Evolutionary conservation across 2,797 vertebrate genomes (phyloP), one percentile per base, ranked within the genome.

Genomic region (Hypotaenidia okinawae): DNA sequence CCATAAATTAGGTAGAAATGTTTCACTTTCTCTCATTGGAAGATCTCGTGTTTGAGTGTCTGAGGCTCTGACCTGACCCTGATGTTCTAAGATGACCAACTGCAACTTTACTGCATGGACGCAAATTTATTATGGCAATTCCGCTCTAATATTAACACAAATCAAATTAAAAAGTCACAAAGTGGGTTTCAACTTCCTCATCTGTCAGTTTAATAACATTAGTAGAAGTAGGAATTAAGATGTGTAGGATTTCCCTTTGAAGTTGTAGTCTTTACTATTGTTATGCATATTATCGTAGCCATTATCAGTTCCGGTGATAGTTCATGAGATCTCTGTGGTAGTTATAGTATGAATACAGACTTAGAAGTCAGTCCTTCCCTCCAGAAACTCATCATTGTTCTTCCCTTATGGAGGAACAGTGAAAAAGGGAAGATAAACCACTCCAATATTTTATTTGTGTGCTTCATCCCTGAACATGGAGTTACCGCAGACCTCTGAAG

Each of bases 61-160:
- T 82, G 16, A n/a, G 12, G 16, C 39, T 69, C 32, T 66, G 21
- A 58, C 66, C 30, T 0, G 4, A 41, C 16, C 18, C 18, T 14
- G 4, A 5, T 57, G 5, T 74, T 78, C 41, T 32, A 47, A 62
- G 33, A 75, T 54, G 45, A 37, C 13, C 19, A 25, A 13, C 17
- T 54, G 4, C 1, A 3, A 88, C 33, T 61, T 43, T 47, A 61
- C 15, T 52, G 27, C 14, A 47, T 0, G 0, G 2, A 2, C 45
- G 17, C 13, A 62, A 93, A 58, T 2, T 49, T 10, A 47, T 47
- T 58, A 51, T 24, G 16, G 11, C 14, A 58, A 45, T 12, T 43
- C 16, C 5, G 61, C 0, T 1, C 10, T 55, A 22, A 55, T 59
- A 39, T 30, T 37, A 73, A 27, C 3, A 52, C 5, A 75, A 78